phyloP scores from a whole-genome alignment of 2,113 vertebrate species.

The Laterallus jamaicensis region DNA sequence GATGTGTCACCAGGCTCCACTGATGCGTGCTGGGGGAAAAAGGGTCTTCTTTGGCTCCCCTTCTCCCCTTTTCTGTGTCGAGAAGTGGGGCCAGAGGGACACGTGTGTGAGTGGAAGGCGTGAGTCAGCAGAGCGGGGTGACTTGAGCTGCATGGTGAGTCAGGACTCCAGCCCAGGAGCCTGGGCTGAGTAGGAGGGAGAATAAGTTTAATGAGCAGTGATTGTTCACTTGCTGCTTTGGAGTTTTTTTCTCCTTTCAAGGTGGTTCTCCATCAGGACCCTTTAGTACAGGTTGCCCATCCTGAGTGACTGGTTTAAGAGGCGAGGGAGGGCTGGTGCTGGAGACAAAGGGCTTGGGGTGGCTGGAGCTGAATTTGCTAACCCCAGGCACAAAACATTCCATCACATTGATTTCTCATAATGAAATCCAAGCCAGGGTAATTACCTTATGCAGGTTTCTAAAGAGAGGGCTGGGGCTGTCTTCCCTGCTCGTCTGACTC shows the following conservation, averaged over 20 bases:
- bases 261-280: neutral
- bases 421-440: neutral
- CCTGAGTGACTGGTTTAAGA: neutral
- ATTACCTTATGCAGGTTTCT: neutral
- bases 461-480: neutral
- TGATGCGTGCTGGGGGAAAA: no score
- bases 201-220: slow-evolving; percentile 23
- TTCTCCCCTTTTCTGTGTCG: rapidly evolving
- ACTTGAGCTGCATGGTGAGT: neutral
- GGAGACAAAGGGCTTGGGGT: neutral
- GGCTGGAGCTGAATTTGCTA: neutral
- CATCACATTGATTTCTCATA: neutral
- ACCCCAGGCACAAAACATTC: slow-evolving; percentile 12
- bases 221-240: slow-evolving; percentile 39
- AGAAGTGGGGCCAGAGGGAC: neutral
- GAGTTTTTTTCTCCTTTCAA: neutral
- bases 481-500: neutral
- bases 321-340: neutral
- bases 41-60: neutral
- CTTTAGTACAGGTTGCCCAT: neutral
- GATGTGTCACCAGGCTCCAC: neutral
- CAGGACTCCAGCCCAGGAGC: slow-evolving; percentile 39
- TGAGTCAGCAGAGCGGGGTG: slow-evolving; percentile 32
- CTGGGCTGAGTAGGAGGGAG: slow-evolving; percentile 50
- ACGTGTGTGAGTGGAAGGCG: neutral